A percentile compares a stretch with the other conserved stretches of the same genome.
These are phyloP conservation scores for Cryptus viduatorius DNA, from an alignment of 2,888 invertebrate species.

Conservation along the genomic window DNA sequence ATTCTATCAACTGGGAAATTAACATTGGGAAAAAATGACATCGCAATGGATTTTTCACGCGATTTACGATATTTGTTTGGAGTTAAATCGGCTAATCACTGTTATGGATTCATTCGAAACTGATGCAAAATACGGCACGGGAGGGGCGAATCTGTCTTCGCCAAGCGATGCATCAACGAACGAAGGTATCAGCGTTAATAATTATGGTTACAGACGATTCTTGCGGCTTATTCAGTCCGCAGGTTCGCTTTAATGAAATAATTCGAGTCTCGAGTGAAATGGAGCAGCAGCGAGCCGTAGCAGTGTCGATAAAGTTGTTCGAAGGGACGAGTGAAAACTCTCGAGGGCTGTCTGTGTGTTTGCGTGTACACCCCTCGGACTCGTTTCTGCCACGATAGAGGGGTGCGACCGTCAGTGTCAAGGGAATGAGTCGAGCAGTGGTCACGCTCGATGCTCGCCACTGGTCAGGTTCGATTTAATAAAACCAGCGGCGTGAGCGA, in stretches of 20 bases:
- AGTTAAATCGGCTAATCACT: not conserved
- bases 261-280: slow-evolving; percentile 50
- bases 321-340: slow-evolving; percentile 19
- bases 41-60: too few relatives aligned
- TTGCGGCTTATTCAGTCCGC: slow-evolving; percentile 12
- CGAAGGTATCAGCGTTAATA: slow-evolving; percentile 33
- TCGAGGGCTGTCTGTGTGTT: slow-evolving; percentile 10
- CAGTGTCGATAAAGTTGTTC: slow-evolving; percentile 27
- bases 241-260: slow-evolving; percentile 55
- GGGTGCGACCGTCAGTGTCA: slow-evolving; percentile 23
- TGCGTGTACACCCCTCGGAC: slow-evolving; percentile 22
- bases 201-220: slow-evolving; percentile 50
- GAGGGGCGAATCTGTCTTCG: not conserved
- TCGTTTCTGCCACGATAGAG: slow-evolving; percentile 43
- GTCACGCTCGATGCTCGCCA: slow-evolving; percentile 38
- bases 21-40: too few relatives aligned
- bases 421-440: slow-evolving; percentile 29
- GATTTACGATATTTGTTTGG: too few relatives aligned
- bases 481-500: slow-evolving; percentile 34
- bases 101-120: not conserved
- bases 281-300: slow-evolving; percentile 21
- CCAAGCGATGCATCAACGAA: not conserved
- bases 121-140: not conserved
- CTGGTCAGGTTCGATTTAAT: slow-evolving; percentile 50
- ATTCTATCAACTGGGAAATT: too few relatives aligned